Base-by-base conservation (phyloP, 2,888 invertebrate genomes). In the Dryobota labecula region DNA sequence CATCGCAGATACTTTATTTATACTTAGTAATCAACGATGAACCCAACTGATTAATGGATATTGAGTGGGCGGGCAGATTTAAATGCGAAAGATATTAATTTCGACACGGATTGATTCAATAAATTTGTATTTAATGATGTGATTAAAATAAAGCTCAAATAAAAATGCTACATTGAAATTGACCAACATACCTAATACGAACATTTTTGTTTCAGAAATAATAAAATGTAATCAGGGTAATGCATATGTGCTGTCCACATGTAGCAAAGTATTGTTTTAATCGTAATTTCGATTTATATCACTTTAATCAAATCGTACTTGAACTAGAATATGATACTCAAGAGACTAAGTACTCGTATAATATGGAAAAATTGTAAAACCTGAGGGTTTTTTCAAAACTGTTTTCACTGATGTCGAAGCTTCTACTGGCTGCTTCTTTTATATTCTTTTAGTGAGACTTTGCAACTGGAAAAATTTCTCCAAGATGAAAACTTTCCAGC, bases 41-140 rank as follows among this genome's bases (percentile, higher is more conserved):
- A 60, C 13, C 8, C 60, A 38, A 56, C 36, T 65, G 41, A 81
- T 81, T 78, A 72, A 77, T 77, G 54, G 45, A 33, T 69, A 62
- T 70, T 30, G 61, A 60, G 73, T 61, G 43, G 62, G 72, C 36
- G 58, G 71, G 33, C n/a, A 24, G 36, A 70, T 51, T 79, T 64
- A 7, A 63, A 63, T 70, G 20, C 38, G 61, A 64, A 56, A n/a
- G 45, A 79, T 61, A 79, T 79, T 67, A 33, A 78, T 74, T 74
- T 27, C 24, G 58, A 67, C 66, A 60, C 49, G n/a, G 27, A 70
- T 65, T 58, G 18, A 74, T 78, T 66, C 15, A 56, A 71, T 51
- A 57, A 62, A 80, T 68, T 73, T 38, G 1, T 57, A 77, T 15
- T 43, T 36, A 62, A 51, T 27, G 51, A 71, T 56, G 13, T 49